These are phyloP conservation scores for Ranitomeya imitator DNA, from an alignment of 2,113 vertebrate genomes.

Conservation along the genomic window DNA sequence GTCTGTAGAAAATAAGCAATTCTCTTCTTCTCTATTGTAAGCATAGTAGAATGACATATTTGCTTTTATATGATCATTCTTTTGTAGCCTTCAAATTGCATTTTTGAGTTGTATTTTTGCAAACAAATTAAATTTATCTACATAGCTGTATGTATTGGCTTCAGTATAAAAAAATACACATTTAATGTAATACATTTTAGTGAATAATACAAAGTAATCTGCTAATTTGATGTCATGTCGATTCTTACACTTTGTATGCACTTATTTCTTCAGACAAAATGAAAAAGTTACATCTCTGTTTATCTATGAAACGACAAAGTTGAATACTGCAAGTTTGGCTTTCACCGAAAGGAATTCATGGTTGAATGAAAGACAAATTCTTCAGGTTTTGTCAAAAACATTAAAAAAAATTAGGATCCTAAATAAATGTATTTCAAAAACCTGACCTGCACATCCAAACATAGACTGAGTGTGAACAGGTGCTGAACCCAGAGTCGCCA, in stretches of 20 bases:
- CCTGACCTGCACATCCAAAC: too few species aligned
- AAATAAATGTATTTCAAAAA: not conserved
- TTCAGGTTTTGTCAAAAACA: not conserved
- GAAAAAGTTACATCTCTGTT: not conserved
- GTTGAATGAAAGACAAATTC: not conserved
- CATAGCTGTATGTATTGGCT: not conserved
- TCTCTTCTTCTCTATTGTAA: not conserved
- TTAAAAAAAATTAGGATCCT: not conserved
- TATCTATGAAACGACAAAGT: not conserved
- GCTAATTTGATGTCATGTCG: not conserved
- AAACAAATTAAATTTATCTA: not conserved
- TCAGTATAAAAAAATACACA: too few species aligned
- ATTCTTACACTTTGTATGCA: not conserved
- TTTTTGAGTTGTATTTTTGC: not conserved
- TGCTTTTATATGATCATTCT: not conserved
- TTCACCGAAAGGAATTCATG: not conserved
- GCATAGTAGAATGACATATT: not conserved
- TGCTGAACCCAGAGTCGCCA: too few species aligned
- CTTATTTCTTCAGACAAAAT: not conserved
- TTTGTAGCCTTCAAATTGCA: not conserved
- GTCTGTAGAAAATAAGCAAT: not conserved
- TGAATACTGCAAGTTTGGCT: not conserved
- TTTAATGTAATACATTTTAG: too few species aligned
- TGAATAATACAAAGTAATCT: not conserved
- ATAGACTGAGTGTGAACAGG: too few species aligned